Evolutionary conservation across 1,140 invertebrate genomes (phyloP), one percentile per base, ranked within the genome.

Genomic region (Anastrepha obliqua): DNA sequence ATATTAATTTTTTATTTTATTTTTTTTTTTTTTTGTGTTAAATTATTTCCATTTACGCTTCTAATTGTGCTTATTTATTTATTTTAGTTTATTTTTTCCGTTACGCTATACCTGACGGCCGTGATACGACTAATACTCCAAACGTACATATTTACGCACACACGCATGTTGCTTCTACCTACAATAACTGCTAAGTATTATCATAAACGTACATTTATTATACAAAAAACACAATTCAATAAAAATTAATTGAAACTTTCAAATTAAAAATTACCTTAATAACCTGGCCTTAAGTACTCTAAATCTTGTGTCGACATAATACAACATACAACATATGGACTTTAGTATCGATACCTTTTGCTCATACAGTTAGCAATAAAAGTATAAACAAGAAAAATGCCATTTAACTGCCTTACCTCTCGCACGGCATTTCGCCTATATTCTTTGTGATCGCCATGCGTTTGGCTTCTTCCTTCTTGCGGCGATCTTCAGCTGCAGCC

Each of bases 401-500:
- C 20, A 81, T 55, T 2, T n/a, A 81, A 81, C 74, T 81, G 51
- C 47, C 47, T 81, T 91, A 93, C 92, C 92, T 93, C 86, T 93
- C 92, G 86, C 91, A 90, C 58, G 90, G 91, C 86, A 90, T 65
- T 59, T 91, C 87, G 47, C 44, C 88, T 51, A 90, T 90, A 86
- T 92, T 88, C 55, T 88, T 91, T 3, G 87, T 86, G 64, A 89
- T 86, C 13, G 88, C 86, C 85, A 89, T 88, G 44, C 91, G 90
- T 0, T 93, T 91, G 6, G 94, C 93, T 86, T 94, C 93, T 62
- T 94, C 93, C 87, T 94, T 94, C 90, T 95, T 96, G 62, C 94
- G 94, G 89, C 95, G 96, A 47, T 96, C 97, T 90, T 97, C 96
- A 9, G 97, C 97, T 3, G 97, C 97, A 15, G 97, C 96, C 90